These are phyloP conservation scores for Troides aeacus DNA, from an alignment of 2,888 invertebrate species.

Conservation along the genomic window DNA sequence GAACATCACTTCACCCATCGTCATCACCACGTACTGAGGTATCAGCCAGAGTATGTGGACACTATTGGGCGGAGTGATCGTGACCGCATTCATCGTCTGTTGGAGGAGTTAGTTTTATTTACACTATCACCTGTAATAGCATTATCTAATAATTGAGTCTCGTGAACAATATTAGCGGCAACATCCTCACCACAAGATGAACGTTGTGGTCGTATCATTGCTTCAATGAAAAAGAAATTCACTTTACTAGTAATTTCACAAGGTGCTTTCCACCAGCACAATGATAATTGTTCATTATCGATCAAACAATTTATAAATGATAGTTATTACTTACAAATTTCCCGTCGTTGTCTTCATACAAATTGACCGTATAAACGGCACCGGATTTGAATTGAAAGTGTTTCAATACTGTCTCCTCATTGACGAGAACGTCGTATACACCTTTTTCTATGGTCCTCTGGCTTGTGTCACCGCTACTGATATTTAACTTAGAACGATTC, in stretches of 20 bases:
- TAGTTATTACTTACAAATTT: constrained; percentile 51
- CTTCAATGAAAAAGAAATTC: no score
- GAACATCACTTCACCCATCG: constrained; percentile 96
- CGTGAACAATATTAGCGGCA: no score
- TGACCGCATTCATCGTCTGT: constrained; percentile 57
- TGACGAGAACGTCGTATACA: constrained; percentile 58
- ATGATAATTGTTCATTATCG: no score
- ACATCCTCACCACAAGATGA: no score
- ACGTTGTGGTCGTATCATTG: no score
- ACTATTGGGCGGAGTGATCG: constrained; percentile 84
- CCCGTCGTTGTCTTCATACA: constrained; percentile 57
- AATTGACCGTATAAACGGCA: constrained; percentile 83
- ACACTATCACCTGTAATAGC: no score
- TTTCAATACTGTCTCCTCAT: constrained; percentile 48
- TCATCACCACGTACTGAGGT: constrained; percentile 96
- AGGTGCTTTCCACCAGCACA: no score
- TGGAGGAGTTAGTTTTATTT: no score
- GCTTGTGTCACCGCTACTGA: constrained; percentile 45
- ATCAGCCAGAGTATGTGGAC: constrained; percentile 91
- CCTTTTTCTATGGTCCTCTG: constrained; percentile 56
- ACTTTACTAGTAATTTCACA: no score
- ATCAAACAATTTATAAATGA: not conserved
- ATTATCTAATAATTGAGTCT: no score
- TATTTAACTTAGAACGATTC: constrained; percentile 47
- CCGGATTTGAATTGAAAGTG: constrained; percentile 76